Percentiles rank a stretch among this genome's conserved stretches.
Conservation (phyloP, 1,140 invertebrate genomes). For the Globodera ellingtonae region DNA sequence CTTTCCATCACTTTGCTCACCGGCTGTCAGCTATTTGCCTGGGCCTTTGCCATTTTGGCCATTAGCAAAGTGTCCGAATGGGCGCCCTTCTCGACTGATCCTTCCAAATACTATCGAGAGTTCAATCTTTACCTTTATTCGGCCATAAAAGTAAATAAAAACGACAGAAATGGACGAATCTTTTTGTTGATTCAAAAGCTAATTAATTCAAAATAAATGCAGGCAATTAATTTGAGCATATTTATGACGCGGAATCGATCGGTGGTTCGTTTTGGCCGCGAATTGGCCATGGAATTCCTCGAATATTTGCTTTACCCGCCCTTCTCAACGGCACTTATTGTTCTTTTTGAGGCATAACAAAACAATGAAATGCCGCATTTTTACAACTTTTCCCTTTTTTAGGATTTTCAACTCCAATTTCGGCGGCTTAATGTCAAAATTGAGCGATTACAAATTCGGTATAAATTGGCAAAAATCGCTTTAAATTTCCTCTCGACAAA, state of each 20-base stretch:
- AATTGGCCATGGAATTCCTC: conserved; percentile 34
- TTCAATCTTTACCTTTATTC: conserved; percentile 54
- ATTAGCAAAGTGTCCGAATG: conserved; percentile 35
- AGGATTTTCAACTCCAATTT: conserved; percentile 1
- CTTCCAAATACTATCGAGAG: conserved; percentile 48
- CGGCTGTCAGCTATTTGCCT: conserved; percentile 41
- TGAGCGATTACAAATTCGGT: conserved; percentile 2
- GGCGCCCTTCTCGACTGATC: conserved; percentile 36
- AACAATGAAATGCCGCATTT: neutral
- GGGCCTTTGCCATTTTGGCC: conserved; percentile 44
- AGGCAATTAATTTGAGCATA: conserved; percentile 53
- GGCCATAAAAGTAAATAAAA: conserved; percentile 41
- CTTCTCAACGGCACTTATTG: conserved; percentile 57
- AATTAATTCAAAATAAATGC: conserved; percentile 15
- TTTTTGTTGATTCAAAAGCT: neutral
- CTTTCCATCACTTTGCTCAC: conserved; percentile 27
- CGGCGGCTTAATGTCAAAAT: conserved; percentile 17
- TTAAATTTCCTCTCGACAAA: neutral
- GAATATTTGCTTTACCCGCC: conserved; percentile 60
- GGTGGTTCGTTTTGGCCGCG: conserved; percentile 12
- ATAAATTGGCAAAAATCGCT: conserved; percentile 14
- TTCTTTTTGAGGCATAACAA: conserved; percentile 56
- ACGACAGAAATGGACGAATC: neutral
- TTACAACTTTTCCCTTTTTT: neutral
- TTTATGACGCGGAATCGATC: conserved; percentile 24